Evolutionary conservation across 2,888 invertebrate species (phyloP).

Genomic region (Drosophila neutralis): DNA sequence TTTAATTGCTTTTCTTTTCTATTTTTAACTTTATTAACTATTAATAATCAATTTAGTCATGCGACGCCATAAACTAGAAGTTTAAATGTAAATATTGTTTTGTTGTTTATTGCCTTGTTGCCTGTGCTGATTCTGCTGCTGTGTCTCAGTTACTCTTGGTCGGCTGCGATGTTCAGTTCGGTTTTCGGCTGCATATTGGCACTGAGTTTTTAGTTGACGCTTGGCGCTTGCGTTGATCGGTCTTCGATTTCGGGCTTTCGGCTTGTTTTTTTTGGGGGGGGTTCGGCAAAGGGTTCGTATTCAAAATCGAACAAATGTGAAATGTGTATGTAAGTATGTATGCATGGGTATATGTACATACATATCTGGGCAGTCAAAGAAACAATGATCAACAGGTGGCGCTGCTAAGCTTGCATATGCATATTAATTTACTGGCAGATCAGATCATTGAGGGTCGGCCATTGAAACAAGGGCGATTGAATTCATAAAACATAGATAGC

Average conservation of each 20-base stretch:
- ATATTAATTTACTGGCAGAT: slow-evolving; percentile 7
- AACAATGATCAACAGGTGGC: not conserved
- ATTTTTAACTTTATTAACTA: not conserved
- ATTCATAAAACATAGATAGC: slow-evolving; percentile 5
- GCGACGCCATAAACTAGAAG: not conserved
- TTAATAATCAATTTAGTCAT: not conserved
- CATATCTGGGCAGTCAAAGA: not conserved
- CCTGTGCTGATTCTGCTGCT: not conserved
- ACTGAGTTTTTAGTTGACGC: slow-evolving; percentile 1
- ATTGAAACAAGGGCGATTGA: slow-evolving; percentile 18
- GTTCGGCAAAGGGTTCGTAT: slow-evolving; percentile 1
- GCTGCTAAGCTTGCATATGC: not conserved
- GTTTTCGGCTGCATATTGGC: slow-evolving; percentile 5
- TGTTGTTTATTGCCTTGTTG: not conserved
- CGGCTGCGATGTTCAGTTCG: slow-evolving; percentile 20
- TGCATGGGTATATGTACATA: not conserved
- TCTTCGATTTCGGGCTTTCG: not conserved
- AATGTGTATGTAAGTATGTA: slow-evolving; percentile 7
- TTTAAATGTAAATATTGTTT: not conserved
- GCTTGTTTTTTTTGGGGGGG: not conserved
- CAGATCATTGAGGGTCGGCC: slow-evolving; percentile 10
- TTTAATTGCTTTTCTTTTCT: not conserved
- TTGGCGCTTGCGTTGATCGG: not conserved
- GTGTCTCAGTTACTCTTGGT: slow-evolving; percentile 24
- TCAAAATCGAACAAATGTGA: slow-evolving; percentile 10